Conservation (phyloP, 2,888 invertebrate species). For the Sphaerophoria rueppellii region DNA sequence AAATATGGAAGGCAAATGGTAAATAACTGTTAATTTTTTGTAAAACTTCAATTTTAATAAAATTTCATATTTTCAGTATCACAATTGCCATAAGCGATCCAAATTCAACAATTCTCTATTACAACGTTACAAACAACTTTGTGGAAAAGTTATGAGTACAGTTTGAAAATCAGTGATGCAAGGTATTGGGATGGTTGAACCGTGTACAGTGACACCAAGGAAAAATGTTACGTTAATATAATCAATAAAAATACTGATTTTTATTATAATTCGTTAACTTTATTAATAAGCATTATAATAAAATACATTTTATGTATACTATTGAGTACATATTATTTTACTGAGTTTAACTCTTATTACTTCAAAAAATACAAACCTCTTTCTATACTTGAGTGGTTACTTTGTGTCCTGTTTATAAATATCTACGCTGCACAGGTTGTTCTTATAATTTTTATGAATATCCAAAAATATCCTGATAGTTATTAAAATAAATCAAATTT, state of each 20-base stretch:
- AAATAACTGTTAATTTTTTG: neutral
- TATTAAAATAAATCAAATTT: slow-evolving; percentile 34
- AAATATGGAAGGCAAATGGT: slow-evolving; percentile 14
- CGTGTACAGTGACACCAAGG: slow-evolving; percentile 2
- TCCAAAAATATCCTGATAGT: slow-evolving; percentile 23
- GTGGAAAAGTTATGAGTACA: slow-evolving; percentile 36
- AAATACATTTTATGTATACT: slow-evolving; percentile 32
- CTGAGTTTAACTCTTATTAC: slow-evolving; percentile 11
- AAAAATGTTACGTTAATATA: neutral
- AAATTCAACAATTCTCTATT: slow-evolving; percentile 82
- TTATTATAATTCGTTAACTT: slow-evolving; percentile 34
- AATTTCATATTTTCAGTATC: slow-evolving; percentile 63
- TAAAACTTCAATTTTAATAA: neutral
- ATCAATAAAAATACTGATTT: neutral
- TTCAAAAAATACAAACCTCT: slow-evolving; percentile 70
- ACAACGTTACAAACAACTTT: slow-evolving; percentile 81
- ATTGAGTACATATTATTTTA: slow-evolving; percentile 10
- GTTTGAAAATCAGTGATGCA: slow-evolving; percentile 7
- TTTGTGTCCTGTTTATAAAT: slow-evolving; percentile 3
- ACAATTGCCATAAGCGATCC: slow-evolving; percentile 82
- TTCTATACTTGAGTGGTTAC: slow-evolving; percentile 55
- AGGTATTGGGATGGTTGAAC: neutral
- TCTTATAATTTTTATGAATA: slow-evolving; percentile 15
- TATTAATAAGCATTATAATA: slow-evolving; percentile 60
- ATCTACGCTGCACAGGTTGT: slow-evolving; percentile 20